Percentiles rank a stretch among this genome's conserved stretches.
phyloP scores from a whole-genome alignment of 2,888 invertebrate species.

The Neoscelio sp. region DNA sequence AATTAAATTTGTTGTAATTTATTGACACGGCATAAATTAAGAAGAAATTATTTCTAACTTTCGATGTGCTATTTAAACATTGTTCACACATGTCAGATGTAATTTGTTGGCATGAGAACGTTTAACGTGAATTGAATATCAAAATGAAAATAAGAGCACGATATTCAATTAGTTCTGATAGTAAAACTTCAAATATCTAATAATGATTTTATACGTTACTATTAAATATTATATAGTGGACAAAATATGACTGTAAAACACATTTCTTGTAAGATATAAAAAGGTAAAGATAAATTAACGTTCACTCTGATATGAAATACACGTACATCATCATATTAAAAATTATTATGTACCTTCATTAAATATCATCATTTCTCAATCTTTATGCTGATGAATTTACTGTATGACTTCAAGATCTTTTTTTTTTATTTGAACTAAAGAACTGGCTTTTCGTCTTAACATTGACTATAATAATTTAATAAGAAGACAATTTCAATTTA shows the following conservation, averaged over 20 bases:
- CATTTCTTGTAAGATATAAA: constrained; percentile 9
- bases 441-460: not conserved
- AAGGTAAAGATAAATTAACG: constrained; percentile 13
- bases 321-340: constrained; percentile 27
- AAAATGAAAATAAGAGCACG: not conserved
- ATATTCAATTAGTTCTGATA: not conserved
- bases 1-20: constrained; percentile 25
- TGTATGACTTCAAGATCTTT: not conserved
- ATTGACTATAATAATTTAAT: not conserved
- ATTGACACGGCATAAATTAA: constrained; percentile 26
- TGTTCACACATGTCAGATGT: not conserved
- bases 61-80: constrained; percentile 9
- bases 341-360: constrained; percentile 28
- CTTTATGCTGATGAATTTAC: constrained; percentile 14
- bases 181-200: no score
- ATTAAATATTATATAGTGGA: not conserved
- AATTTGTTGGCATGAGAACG: not conserved
- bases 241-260: constrained; percentile 12
- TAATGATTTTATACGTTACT: no score
- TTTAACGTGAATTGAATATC: not conserved
- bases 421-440: not conserved
- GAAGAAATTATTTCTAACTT: constrained; percentile 5
- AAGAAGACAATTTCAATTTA: not conserved
- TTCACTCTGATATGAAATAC: no score
- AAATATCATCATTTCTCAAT: constrained; percentile 38